A percentile compares a stretch with the other conserved stretches of the same genome.
phyloP scores from a whole-genome alignment of 2,113 vertebrate species.

The Anguilla japonica region DNA sequence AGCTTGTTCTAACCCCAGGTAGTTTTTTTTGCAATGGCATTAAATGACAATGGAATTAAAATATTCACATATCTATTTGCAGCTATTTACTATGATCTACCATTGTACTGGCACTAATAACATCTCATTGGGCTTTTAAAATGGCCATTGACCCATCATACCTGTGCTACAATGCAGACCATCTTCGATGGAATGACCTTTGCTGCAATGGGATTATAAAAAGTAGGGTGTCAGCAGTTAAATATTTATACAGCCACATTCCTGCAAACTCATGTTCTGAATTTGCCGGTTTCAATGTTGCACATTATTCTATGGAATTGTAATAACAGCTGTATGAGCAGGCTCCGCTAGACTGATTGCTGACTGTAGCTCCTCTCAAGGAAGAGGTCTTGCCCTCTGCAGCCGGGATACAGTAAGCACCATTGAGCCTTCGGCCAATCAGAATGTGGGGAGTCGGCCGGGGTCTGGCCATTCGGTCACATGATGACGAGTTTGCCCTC shows the following conservation, averaged over 20 bases:
- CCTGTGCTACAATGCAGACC: background rate
- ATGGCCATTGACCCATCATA: background rate
- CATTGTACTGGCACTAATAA: no score
- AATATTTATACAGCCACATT: background rate
- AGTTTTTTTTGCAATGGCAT: no score
- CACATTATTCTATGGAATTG: no score
- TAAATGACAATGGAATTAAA: no score
- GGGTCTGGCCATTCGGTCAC: background rate
- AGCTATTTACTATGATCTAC: no score
- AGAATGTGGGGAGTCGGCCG: background rate
- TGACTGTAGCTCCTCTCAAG: background rate
- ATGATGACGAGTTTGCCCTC: slow-evolving; percentile 31
- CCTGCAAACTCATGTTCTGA: background rate
- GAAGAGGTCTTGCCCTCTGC: background rate
- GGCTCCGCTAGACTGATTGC: background rate
- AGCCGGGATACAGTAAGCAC: no score
- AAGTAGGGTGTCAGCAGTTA: background rate
- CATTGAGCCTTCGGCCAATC: slow-evolving; percentile 17
- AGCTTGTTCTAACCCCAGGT: no score
- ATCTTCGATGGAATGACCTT: no score
- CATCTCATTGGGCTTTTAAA: no score
- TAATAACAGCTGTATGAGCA: background rate
- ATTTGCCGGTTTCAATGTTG: no score
- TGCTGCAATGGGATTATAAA: no score
- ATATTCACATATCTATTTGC: no score